Conservation (phyloP, 1,140 invertebrate species). For the Homarus americanus region DNA sequence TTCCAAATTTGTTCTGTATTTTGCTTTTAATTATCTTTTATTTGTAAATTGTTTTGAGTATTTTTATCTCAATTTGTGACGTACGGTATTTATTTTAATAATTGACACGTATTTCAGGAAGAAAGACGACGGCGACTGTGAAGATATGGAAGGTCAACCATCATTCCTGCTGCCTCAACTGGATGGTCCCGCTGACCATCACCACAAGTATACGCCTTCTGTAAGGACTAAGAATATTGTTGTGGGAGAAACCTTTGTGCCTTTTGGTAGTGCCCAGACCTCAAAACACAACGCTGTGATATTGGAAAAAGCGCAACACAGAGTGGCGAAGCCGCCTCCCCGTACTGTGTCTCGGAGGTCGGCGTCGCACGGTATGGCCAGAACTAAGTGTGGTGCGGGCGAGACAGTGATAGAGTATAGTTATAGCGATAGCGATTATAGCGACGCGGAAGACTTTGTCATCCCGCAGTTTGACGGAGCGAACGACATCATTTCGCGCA, state of each 20-base stretch:
- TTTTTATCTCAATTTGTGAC: too few relatives aligned
- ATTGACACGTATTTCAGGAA: not conserved
- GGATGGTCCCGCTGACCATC: conserved; percentile 46
- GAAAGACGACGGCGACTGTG: not conserved
- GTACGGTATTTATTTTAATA: too few relatives aligned
- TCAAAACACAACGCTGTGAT: conserved; percentile 13
- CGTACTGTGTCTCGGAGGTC: not conserved
- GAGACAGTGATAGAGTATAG: not conserved
- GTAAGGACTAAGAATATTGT: not conserved
- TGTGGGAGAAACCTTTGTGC: conserved; percentile 49
- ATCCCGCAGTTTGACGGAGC: conserved; percentile 68
- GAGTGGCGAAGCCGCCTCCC: not conserved
- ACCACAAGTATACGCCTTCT: not conserved
- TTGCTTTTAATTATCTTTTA: too few relatives aligned
- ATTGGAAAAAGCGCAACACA: not conserved
- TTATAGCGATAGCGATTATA: conserved; percentile 29
- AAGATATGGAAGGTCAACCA: not conserved
- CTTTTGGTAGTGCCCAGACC: conserved; percentile 61
- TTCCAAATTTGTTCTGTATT: too few relatives aligned
- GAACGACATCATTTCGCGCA: conserved; percentile 46
- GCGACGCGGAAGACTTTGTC: conserved; percentile 52
- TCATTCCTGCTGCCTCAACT: conserved; percentile 36
- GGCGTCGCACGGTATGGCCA: not conserved
- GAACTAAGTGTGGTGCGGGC: not conserved
- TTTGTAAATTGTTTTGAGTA: too few relatives aligned